Evolutionary conservation across 2,888 invertebrate species (phyloP), one percentile per base, ranked within the genome.

Genomic region (Leucophenga maculata): DNA sequence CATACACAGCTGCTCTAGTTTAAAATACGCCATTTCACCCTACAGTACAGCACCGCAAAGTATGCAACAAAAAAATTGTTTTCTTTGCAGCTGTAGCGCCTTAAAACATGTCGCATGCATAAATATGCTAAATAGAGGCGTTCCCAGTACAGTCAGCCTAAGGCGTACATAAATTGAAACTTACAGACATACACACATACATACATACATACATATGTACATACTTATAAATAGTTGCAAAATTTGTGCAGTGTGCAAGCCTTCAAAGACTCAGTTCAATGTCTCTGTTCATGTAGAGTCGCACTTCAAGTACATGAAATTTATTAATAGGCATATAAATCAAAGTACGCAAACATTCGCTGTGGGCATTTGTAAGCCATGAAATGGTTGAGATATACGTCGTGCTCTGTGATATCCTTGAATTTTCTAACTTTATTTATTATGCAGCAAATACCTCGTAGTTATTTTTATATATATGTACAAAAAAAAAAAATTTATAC

Each of bases 321-420:
- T 70, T 72, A 79, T 79, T 70, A 72, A 73, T 70, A 75, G 69
- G 69, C 68, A 72, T 14, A 77, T 74, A 77, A 74, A 77, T 74
- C 72, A 72, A 73, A 71, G 66, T 60, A 48, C 26, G 11, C 59
- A 59, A 22, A 26, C 26, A 26, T 18, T 18, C 26, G 26, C 39
- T 39, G 11, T 39, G 39, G 9, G 11, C 39, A 39, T 39, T 39
- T 39, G 39, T 39, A 39, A 39, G 39, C 8, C 39, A 39, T 20
- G 54, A 20, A 13, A 54, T 18, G 9, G 20, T 3, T 18, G 6
- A 54, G 22, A 18, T 54, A 18, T 0, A 4, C 13, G 13, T 13
- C 11, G 6, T 20, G 11, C 11, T 18, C 4, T 54, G 3, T 16
- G 20, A 52, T 55, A 55, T 55, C 55, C 55, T 55, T 55, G 50